Base-by-base conservation (phyloP, 92 coral and sea anemone genomes). In the Siderastrea siderea region DNA sequence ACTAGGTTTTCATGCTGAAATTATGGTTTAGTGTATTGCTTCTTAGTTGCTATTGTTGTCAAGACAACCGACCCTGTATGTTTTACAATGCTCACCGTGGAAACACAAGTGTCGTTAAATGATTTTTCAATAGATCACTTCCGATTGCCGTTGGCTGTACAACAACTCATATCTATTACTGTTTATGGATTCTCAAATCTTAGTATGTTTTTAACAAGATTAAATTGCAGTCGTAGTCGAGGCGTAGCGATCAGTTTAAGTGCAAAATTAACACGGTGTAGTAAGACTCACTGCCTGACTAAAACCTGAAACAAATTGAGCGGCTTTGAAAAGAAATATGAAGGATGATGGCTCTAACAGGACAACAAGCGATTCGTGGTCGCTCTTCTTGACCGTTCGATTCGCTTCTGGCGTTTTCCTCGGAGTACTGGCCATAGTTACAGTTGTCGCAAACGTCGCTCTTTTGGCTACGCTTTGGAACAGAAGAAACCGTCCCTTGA, bases 361-460 rank as follows among this genome's bases (percentile, higher is more conserved):
- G 19, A 69, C 19, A 15, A 74, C 64, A 48, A 74, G 6, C 10
- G 61, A 47, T 17, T 5, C 70, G 14, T 78, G 49, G 71, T 80
- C 81, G 65, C 64, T 26, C 61, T 49, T 26, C 50, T 6, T 60
- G 14, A 13, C 63, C 60, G 91, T 71, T 50, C 74, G 79, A 14
- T 81, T 81, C 59, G 74, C 72, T 16, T 87, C 91, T 14, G 91
- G 91, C 46, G 59, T 51, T 57, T 81, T 80, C 80, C 64, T 80
- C 8, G 81, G 66, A 45, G 59, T 81, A 50, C 47, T 75, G 19
- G 82, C 82, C 13, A 13, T 74, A 14, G 17, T 74, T 57, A 87
- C 91, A 50, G 68, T 72, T 19, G 44, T 48, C n/a, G 67, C 87
- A 38, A 87, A 80, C 71, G 61, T 49, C 43, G 3, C 62, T 15